phyloP scores from a whole-genome alignment of 2,888 invertebrate genomes.

The Tetragnatha montana region DNA sequence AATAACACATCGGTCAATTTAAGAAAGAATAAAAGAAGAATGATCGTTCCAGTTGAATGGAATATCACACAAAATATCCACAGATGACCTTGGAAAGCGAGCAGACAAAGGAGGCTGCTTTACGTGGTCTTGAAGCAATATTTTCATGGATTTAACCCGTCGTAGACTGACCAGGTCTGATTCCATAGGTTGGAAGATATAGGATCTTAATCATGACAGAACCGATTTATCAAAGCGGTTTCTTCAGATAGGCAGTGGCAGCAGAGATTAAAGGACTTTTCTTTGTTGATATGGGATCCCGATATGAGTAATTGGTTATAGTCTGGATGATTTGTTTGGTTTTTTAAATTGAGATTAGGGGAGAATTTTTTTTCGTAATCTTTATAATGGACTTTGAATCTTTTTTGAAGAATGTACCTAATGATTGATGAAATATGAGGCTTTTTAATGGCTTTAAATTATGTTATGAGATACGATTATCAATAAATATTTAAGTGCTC shows the following conservation, averaged over 20 bases:
- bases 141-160: not conserved
- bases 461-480: no score
- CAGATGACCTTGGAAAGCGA: not conserved
- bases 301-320: not conserved
- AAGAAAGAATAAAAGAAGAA: not conserved
- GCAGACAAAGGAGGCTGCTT: not conserved
- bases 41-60: not conserved
- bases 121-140: not conserved
- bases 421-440: no score
- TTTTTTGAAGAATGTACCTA: no score
- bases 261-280: not conserved
- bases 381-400: not conserved
- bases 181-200: not conserved
- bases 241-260: not conserved
- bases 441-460: not conserved
- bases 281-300: not conserved
- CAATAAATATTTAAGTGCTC: no score
- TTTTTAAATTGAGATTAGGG: not conserved
- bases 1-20: not conserved
- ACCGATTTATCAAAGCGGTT: not conserved
- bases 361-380: not conserved
- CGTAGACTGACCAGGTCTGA: not conserved
- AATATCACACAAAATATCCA: not conserved
- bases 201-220: not conserved
- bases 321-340: not conserved